Evolutionary conservation across 2,797 vertebrate genomes (phyloP).

Genomic region (Diglossa cyanea): DNA sequence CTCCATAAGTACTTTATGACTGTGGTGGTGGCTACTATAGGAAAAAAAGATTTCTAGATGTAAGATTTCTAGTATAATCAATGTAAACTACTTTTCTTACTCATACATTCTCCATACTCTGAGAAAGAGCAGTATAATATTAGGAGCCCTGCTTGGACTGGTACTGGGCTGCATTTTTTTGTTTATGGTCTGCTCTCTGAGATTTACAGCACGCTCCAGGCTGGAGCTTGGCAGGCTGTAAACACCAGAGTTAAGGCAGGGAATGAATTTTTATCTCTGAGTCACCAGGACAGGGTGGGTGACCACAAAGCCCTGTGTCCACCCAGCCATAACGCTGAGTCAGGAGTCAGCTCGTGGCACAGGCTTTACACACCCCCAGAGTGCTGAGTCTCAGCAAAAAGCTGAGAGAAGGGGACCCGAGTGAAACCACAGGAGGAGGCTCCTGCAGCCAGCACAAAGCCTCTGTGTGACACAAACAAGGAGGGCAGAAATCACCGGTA

Average conservation of each 20-base stretch:
- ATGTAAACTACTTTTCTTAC: neutral
- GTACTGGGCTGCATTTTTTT: neutral
- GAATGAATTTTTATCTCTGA: conserved; percentile 19
- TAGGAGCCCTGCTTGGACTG: neutral
- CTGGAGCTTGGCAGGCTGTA: neutral
- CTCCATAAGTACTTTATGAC: neutral
- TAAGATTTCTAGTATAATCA: neutral
- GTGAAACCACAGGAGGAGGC: neutral
- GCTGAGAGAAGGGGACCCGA: neutral
- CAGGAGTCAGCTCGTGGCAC: neutral
- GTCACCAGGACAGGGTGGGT: neutral
- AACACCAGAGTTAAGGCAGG: neutral
- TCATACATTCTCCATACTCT: neutral
- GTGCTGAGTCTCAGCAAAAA: conserved; percentile 26
- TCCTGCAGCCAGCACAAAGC: conserved; percentile 4
- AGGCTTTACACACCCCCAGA: neutral
- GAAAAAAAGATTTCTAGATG: neutral
- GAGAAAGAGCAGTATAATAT: neutral
- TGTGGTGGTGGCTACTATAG: neutral
- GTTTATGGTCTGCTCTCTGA: neutral
- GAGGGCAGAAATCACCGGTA: neutral
- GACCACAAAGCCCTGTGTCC: conserved; percentile 17
- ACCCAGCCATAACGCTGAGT: conserved; percentile 24
- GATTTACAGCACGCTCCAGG: neutral
- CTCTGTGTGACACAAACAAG: neutral